Evolutionary conservation across 2,888 invertebrate species (phyloP), one percentile per base, ranked within the genome.

Genomic region (Microchrysa polita): DNA sequence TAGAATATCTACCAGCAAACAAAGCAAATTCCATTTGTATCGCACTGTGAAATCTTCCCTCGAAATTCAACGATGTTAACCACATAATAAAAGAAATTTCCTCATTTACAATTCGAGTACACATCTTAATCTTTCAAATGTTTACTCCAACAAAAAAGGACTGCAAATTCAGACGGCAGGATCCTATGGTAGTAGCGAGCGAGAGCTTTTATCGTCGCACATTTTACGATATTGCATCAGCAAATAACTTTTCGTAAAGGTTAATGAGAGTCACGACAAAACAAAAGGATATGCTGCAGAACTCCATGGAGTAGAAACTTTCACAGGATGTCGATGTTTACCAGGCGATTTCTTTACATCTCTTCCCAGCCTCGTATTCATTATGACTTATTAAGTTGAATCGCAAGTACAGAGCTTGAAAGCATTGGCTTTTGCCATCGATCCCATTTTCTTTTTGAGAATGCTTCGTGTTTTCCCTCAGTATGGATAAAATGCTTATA

Each of bases 241-340:
- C 59, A 27, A 59, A 59, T 59, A 23, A 42, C 44, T 60, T 59
- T 52, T 69, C 22, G 16, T 48, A 48, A 48, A 55, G 48, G 52
- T 57, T 42, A 18, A 53, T 48, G 27, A 23, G 20, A 57, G n/a
- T 34, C 27, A 7, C 7, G 27, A 5, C 18, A 40, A 55, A 34
- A 55, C 20, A 18, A 14, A 65, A 42, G 12, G 59, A 22, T 59
- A 10, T 48, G 4, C 7, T 5, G 48, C 27, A 34, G 27, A 7
- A 34, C 27, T n/a, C n/a, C 27, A 7, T 34, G 27, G 7, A 34
- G 27, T 34, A 7, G 7, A 34, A 7, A 34, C 2, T 34, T 34
- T 34, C 27, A 34, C 7, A 34, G 2, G 2, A 34, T 2, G 27
- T 34, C 27, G 27, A 7, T 34, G 27, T 34, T 34, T 34, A 34